Evolutionary conservation across 2,113 vertebrate genomes (phyloP).

Genomic region (Nestor notabilis): DNA sequence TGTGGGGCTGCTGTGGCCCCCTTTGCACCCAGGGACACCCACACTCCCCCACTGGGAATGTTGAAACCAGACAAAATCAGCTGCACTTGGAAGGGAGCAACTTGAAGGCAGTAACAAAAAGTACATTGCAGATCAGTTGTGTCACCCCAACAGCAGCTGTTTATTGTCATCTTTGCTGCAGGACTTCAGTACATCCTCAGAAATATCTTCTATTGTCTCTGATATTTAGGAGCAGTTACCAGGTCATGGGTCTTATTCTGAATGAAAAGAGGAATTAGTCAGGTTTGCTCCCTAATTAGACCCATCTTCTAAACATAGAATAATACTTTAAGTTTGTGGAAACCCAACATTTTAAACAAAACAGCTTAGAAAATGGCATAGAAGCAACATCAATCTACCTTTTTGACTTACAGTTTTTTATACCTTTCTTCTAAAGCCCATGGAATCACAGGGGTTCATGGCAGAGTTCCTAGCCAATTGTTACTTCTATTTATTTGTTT

Average conservation of each 20-base stretch:
- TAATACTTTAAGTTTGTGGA: not conserved
- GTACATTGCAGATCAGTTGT: not conserved
- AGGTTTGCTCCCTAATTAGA: not conserved
- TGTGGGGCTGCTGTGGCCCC: too few relatives aligned
- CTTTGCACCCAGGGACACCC: not conserved
- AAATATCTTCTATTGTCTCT: not conserved
- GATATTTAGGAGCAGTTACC: fast-evolving
- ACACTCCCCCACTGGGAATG: fast-evolving
- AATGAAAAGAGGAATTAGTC: not conserved
- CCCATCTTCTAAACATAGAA: not conserved
- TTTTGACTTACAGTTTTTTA: not conserved
- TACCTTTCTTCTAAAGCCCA: not conserved
- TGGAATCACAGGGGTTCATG: not conserved
- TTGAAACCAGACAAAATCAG: not conserved
- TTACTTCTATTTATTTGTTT: not conserved
- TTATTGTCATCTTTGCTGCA: not conserved
- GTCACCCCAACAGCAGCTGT: not conserved
- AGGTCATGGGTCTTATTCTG: not conserved
- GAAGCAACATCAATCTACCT: not conserved
- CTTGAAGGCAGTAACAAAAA: not conserved
- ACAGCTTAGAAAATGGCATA: not conserved
- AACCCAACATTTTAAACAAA: not conserved
- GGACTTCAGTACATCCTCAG: not conserved
- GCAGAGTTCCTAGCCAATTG: not conserved
- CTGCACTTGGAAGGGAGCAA: not conserved